Conservation (phyloP, 1,140 invertebrate genomes). For the fruit fly (Drosophila melanogaster) region Release_6_plus_ISO1_MT NC_004354.4:5171001-5171500, state of each 20-base stretch:
- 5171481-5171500: background rate
- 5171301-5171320: slow-evolving; percentile 4
- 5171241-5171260: slow-evolving; percentile 81
- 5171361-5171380: slow-evolving; percentile 61
- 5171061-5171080: background rate
- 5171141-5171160: slow-evolving; percentile 66
- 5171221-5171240: slow-evolving; percentile 72
- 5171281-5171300: background rate
- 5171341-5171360: no score
- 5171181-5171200: slow-evolving; percentile 20
- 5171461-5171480: slow-evolving; percentile 11
- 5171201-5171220: slow-evolving; percentile 43
- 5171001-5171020: slow-evolving; percentile 63
- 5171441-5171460: slow-evolving; percentile 36
- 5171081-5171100: no score
- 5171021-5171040: slow-evolving; percentile 57
- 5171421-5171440: slow-evolving; percentile 39
- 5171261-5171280: slow-evolving; percentile 50
- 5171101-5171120: no score
- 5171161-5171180: slow-evolving; percentile 47
- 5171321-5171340: background rate
- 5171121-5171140: background rate
- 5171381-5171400: slow-evolving; percentile 49
- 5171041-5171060: slow-evolving; percentile 58
- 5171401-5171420: slow-evolving; percentile 4